A percentile compares a stretch with the other conserved stretches of the same genome.
phyloP scores from a whole-genome alignment of 2,113 vertebrate genomes.

The Hippopotamus amphibius region DNA sequence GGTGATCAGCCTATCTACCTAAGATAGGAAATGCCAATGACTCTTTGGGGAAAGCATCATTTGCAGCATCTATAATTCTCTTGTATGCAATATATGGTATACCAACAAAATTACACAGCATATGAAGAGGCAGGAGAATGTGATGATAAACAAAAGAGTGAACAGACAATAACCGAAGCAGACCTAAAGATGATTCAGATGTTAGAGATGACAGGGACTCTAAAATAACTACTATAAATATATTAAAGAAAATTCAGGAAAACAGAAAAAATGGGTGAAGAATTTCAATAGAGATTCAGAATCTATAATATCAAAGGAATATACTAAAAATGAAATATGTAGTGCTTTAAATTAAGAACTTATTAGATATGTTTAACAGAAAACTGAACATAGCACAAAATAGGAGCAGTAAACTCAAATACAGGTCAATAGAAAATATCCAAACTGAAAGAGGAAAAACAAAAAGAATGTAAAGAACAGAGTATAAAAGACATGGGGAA shows the following conservation, averaged over 20 bases:
- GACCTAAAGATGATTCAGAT: not conserved
- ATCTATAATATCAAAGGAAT: not conserved
- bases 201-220: not conserved
- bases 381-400: constrained; percentile 8
- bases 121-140: not conserved
- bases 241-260: constrained; percentile 11
- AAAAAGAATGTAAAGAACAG: not conserved
- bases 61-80: not conserved
- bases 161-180: not conserved
- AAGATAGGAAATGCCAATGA: not conserved
- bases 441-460: not conserved
- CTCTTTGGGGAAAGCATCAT: not conserved
- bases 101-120: not conserved
- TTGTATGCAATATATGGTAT: not conserved
- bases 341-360: constrained; percentile 37
- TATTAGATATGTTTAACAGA: not conserved
- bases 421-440: not conserved
- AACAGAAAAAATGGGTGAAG: not conserved
- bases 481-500: not conserved
- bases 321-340: not conserved
- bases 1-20: not conserved
- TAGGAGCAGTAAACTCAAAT: not conserved
- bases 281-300: not conserved
- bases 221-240: constrained; percentile 21
- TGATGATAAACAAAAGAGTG: not conserved